phyloP scores from a whole-genome alignment of 2,113 vertebrate genomes.

The Progne subis region DNA sequence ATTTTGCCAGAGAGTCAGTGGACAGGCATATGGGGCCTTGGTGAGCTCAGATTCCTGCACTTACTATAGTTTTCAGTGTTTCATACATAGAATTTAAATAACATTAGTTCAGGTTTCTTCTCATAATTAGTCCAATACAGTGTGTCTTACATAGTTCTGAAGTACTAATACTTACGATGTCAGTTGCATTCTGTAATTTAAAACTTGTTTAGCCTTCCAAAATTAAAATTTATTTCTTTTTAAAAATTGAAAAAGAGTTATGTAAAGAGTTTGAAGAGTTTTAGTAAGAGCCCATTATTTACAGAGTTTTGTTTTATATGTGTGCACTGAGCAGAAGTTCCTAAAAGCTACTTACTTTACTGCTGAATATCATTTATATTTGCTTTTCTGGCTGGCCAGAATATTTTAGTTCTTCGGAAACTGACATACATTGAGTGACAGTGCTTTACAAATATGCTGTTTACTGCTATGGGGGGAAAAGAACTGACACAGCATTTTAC shows the following conservation, averaged over 20 bases:
- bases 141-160: not conserved
- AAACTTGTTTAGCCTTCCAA: not conserved
- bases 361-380: not conserved
- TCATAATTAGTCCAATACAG: not conserved
- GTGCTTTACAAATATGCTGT: not conserved
- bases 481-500: not conserved
- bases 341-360: not conserved
- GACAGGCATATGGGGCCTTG: not conserved
- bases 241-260: not conserved
- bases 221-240: not conserved
- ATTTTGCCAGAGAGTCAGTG: not conserved
- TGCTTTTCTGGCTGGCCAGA: not conserved
- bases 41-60: not conserved
- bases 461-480: not conserved
- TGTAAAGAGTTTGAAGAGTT: not conserved
- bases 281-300: not conserved
- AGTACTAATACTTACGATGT: not conserved
- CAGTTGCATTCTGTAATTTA: not conserved
- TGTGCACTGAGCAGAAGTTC: not conserved
- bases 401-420: not conserved
- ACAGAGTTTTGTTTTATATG: not conserved
- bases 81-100: not conserved
- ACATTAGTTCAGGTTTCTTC: not conserved
- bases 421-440: not conserved
- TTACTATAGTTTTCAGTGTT: not conserved